Evolutionary conservation across 2,888 invertebrate genomes (phyloP).

Genomic region (Coelinius sp.): DNA sequence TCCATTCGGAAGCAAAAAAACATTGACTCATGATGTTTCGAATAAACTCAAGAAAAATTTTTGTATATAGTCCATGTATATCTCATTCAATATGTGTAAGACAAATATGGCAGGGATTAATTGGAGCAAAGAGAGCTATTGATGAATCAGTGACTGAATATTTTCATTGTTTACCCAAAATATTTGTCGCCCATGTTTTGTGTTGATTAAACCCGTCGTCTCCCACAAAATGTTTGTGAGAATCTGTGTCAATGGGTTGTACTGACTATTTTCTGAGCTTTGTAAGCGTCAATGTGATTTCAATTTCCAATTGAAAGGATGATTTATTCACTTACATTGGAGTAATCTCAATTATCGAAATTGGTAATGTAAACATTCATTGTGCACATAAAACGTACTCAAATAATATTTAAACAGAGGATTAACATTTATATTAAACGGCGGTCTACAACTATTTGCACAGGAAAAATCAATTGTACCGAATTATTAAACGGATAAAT

Average conservation of each 20-base stretch:
- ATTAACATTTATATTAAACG: conserved; percentile 26
- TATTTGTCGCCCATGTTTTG: background rate
- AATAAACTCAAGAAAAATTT: too few relatives aligned
- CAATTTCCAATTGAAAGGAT: background rate
- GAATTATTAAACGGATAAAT: too few relatives aligned
- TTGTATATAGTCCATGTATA: conserved; percentile 30
- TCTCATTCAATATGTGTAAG: conserved; percentile 22
- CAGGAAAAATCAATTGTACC: too few relatives aligned
- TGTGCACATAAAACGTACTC: conserved; percentile 17
- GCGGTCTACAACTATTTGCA: background rate
- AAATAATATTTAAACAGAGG: background rate
- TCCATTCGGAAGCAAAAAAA: too few relatives aligned
- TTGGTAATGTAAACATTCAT: conserved; percentile 26
- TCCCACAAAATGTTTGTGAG: background rate
- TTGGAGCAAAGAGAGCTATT: background rate
- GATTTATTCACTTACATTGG: background rate
- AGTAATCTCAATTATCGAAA: background rate
- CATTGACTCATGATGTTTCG: background rate
- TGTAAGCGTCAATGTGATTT: background rate
- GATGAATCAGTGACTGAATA: background rate
- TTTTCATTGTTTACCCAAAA: background rate
- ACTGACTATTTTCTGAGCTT: background rate
- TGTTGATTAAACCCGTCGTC: background rate
- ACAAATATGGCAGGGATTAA: conserved; percentile 24
- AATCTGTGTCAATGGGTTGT: conserved; percentile 14